Evolutionary conservation across 2,797 vertebrate genomes (phyloP).

Genomic region (Urocyon cinereoargenteus): DNA sequence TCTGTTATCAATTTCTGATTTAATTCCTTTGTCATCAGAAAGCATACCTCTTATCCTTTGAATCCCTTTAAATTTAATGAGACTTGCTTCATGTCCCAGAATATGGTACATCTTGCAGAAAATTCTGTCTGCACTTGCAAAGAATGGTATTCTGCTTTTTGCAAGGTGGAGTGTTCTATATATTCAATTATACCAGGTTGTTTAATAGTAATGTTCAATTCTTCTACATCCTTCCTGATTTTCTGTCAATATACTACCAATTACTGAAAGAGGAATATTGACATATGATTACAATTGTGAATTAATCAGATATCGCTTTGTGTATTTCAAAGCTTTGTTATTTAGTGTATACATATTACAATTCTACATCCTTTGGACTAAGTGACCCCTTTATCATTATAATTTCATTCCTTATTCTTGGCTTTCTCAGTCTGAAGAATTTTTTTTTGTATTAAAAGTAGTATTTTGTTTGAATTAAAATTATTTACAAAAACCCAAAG

Average conservation of each 20-base stretch:
- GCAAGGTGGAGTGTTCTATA: neutral
- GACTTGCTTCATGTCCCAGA: neutral
- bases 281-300: neutral
- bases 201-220: neutral
- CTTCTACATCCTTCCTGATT: neutral
- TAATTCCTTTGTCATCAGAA: neutral
- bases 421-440: neutral
- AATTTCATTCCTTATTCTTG: neutral
- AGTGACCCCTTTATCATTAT: neutral
- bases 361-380: neutral
- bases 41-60: neutral
- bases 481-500: conserved; percentile 99
- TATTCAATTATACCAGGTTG: neutral
- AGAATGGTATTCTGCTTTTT: neutral
- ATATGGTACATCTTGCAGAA: neutral
- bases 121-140: neutral
- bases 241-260: neutral
- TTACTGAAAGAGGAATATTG: neutral
- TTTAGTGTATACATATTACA: neutral
- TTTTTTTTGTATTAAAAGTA: neutral
- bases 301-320: neutral
- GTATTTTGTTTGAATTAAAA: conserved; percentile 94
- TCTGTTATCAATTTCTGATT: neutral
- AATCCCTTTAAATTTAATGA: neutral
- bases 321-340: neutral